These are phyloP conservation scores for Nysson spinosus DNA, from an alignment of 2,888 invertebrate species.

Conservation along the genomic window DNA sequence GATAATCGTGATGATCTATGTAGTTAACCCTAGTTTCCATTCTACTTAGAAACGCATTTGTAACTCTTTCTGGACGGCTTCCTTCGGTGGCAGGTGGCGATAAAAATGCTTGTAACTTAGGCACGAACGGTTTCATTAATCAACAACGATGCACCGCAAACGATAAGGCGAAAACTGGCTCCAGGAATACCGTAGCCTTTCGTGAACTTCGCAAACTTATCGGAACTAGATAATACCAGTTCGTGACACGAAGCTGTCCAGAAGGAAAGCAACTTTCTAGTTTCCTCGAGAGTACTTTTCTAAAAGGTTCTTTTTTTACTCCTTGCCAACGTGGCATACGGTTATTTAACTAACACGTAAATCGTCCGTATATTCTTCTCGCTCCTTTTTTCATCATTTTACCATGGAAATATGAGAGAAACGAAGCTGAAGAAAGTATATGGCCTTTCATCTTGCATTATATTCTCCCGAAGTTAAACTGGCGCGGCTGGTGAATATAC, in stretches of 20 bases:
- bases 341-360: constrained; percentile 31
- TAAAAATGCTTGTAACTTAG: constrained; percentile 25
- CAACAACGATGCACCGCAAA: constrained; percentile 26
- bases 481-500: too few relatives aligned
- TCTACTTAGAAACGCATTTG: not conserved
- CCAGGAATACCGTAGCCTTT: constrained; percentile 19
- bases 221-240: constrained; percentile 54
- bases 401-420: too few relatives aligned
- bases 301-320: constrained; percentile 38
- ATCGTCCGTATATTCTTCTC: constrained; percentile 12
- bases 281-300: constrained; percentile 39
- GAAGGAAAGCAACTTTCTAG: constrained; percentile 29
- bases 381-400: not conserved
- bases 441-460: too few relatives aligned
- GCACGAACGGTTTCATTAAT: constrained; percentile 43
- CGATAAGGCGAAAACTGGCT: constrained; percentile 17
- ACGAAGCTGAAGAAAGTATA: not conserved
- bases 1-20: too few relatives aligned
- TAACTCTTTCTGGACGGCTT: not conserved
- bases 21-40: too few relatives aligned
- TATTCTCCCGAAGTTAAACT: too few relatives aligned
- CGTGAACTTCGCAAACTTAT: constrained; percentile 50
- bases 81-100: constrained; percentile 6
- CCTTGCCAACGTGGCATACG: constrained; percentile 3
- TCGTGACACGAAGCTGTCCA: constrained; percentile 52